A percentile compares a stretch with the other conserved stretches of the same genome.
Evolutionary conservation across 2,888 invertebrate species (phyloP).

Genomic region (Limnephilus marmoratus): DNA sequence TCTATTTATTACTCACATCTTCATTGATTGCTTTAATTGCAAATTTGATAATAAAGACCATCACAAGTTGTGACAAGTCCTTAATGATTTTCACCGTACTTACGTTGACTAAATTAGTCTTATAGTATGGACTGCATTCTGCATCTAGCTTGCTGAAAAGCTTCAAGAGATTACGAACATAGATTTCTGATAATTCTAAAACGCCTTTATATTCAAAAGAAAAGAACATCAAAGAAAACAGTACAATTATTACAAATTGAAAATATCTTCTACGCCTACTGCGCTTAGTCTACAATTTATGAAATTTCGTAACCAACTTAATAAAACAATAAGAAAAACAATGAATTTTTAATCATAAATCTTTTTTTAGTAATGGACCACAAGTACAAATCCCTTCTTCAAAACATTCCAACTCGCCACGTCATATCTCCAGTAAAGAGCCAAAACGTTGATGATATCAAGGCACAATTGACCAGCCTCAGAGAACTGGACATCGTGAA

Average conservation of each 20-base stretch:
- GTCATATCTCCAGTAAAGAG: constrained; percentile 84
- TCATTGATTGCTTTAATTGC: no score
- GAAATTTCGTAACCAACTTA: background rate
- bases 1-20: background rate
- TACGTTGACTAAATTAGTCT: background rate
- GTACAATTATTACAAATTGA: no score
- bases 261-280: background rate
- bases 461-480: constrained; percentile 83
- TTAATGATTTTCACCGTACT: no score
- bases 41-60: no score
- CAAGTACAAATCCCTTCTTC: constrained; percentile 92
- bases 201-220: no score
- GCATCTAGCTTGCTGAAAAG: background rate
- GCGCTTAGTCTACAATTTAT: background rate
- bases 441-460: constrained; percentile 79
- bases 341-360: background rate
- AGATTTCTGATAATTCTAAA: background rate
- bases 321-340: background rate
- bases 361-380: constrained; percentile 88
- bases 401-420: constrained; percentile 94
- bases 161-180: no score
- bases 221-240: no score
- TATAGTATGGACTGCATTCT: background rate
- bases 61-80: no score
- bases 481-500: constrained; percentile 92